Conservation (phyloP, 2,113 vertebrate species). For the Ameiurus melas region DNA sequence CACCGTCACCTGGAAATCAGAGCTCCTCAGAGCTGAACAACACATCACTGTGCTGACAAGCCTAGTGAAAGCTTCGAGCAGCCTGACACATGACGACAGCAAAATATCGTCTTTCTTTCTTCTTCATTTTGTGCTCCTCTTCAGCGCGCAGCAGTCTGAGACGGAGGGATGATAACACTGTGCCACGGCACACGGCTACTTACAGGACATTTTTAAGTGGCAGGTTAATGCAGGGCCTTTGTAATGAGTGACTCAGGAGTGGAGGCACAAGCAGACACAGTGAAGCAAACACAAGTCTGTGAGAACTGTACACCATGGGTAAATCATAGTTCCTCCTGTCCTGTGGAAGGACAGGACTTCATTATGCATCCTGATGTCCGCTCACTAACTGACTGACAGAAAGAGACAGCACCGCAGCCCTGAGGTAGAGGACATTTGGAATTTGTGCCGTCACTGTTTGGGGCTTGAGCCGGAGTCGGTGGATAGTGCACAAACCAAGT, state of each 20-base stretch:
- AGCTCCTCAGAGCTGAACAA: not conserved
- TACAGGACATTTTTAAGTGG: slow-evolving; percentile 1
- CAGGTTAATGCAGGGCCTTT: slow-evolving; percentile 18
- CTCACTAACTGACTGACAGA: slow-evolving; percentile 44
- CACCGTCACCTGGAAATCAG: slow-evolving; percentile 25
- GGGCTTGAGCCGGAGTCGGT: slow-evolving; percentile 6
- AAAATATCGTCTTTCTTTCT: not conserved
- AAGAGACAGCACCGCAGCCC: slow-evolving; percentile 38
- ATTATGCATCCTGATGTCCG: slow-evolving; percentile 29
- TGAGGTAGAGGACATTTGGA: slow-evolving; percentile 22
- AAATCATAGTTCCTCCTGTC: slow-evolving; percentile 19
- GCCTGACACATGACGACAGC: not conserved
- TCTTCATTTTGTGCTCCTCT: slow-evolving; percentile 10
- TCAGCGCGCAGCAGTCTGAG: slow-evolving; percentile 10
- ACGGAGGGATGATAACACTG: slow-evolving; percentile 12
- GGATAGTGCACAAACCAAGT: not conserved
- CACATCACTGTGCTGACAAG: slow-evolving; percentile 13
- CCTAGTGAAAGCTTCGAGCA: slow-evolving; percentile 1
- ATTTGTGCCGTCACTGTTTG: slow-evolving; percentile 47
- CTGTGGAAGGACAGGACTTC: slow-evolving; percentile 36
- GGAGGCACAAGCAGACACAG: not conserved
- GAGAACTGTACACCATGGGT: slow-evolving; percentile 1
- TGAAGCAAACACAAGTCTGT: slow-evolving; percentile 9
- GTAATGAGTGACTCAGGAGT: not conserved
- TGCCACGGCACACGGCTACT: slow-evolving; percentile 14